These are phyloP conservation scores for Cetoscarus ocellatus DNA, from an alignment of 2,797 vertebrate genomes.

Conservation along the genomic window DNA sequence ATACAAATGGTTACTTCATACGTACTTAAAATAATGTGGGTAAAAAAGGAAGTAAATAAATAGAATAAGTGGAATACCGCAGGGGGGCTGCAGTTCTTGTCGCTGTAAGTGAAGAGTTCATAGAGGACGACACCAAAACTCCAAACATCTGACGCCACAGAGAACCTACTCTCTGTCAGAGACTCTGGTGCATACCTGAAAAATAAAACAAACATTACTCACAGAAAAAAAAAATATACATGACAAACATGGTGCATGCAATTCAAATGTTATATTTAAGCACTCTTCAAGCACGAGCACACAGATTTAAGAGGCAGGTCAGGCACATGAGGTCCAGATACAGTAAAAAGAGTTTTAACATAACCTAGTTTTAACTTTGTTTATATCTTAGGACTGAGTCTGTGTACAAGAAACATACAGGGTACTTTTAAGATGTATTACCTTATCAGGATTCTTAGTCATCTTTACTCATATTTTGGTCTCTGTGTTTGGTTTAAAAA, in stretches of 20 bases:
- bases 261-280: too few relatives aligned
- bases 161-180: constrained; percentile 97
- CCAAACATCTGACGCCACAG: constrained; percentile 97
- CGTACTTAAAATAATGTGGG: background rate
- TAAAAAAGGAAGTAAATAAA: background rate
- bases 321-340: too few relatives aligned
- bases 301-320: too few relatives aligned
- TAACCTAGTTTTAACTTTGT: too few relatives aligned
- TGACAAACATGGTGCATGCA: background rate
- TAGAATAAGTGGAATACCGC: constrained; percentile 80
- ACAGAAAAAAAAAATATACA: background rate
- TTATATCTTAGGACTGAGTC: too few relatives aligned
- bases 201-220: constrained; percentile 6
- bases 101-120: constrained; percentile 96
- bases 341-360: too few relatives aligned
- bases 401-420: too few relatives aligned
- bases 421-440: too few relatives aligned
- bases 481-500: too few relatives aligned
- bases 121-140: constrained; percentile 98
- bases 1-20: background rate
- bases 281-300: too few relatives aligned
- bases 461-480: too few relatives aligned
- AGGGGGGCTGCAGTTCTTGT: constrained; percentile 97
- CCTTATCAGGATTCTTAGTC: too few relatives aligned
- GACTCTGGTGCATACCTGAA: constrained; percentile 97